Evolutionary conservation across 2,797 vertebrate species (phyloP), one percentile per base, ranked within the genome.

Genomic region (Apogon hyalosoma): DNA sequence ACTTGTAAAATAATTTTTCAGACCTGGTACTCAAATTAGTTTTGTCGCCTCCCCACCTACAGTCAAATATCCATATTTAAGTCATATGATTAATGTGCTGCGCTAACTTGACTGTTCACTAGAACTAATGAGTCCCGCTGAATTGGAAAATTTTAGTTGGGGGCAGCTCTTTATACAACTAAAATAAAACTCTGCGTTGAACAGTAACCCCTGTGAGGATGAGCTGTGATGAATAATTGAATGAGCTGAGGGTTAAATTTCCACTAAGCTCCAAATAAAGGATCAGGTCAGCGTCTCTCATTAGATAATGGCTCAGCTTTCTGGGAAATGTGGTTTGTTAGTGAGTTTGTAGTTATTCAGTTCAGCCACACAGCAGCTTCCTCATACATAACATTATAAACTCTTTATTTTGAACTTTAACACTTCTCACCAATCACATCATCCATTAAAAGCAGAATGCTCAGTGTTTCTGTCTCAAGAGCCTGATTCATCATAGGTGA

Each of bases 211-310:
- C 40, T 52, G 61, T 43, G 49, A 42, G 40, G 45, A 60, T 59
- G 69, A 58, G 56, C 56, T 43, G 41, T 24, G 42, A 40, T 85
- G 74, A 85, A 77, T 80, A 73, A 75, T 75, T 74, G 68, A 87
- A 69, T 67, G 72, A 63, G 48, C 36, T 24, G 38, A 13, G 53
- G 51, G 50, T 64, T 69, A 53, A 61, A 63, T 72, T 71, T 67
- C 63, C 31, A 18, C 47, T 58, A 58, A 65, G 68, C 70, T 63
- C 65, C 39, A 50, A 76, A 21, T 48, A 11, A 59, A 62, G 62
- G 58, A 59, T 64, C 56, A 52, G 40, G 56, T 60, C 49, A 4
- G 46, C 55, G 47, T 56, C 19, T 69, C 50, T 78, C 63, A 77
- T 84, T 58, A 57, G 33, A 65, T 76, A 69, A 64, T 57, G 31